Base-by-base conservation (phyloP, 2,113 vertebrate genomes). In the Melanostigma gelatinosum region DNA sequence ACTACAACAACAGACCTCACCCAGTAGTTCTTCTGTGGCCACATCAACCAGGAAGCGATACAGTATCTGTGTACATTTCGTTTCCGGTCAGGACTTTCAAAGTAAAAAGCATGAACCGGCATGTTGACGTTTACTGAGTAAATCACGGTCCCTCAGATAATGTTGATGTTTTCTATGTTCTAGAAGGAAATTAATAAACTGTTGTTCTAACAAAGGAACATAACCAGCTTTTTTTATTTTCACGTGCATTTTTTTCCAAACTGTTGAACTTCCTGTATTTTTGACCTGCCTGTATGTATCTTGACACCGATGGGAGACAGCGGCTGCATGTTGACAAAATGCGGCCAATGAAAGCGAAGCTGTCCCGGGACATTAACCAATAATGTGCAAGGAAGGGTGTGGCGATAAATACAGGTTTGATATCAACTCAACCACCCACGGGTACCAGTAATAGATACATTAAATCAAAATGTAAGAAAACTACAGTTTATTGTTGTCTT, bases 31-130 rank as follows among this genome's bases (percentile, higher is more conserved):
- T 72, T 27, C 73, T 54, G 38, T 60, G 82, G 75, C 80, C 80
- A 88, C 83, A 88, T 88, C 90, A 60, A 89, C 78, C 83, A 84
- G 87, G 91, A 91, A 93, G 80, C 16, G 60, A 11, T 64, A 9
- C 52, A 0, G 13, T 0, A 6, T 15, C 24, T 4, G 27, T 12
- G 27, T 24, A 61, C 16, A 1, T 3, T 38, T 20, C 0, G 71
- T 8, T 60, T 84, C 88, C 84, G 78, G 68, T 77, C 2, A 0
- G 0, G 2, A 60, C 40, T 78, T 86, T 84, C 87, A 89, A 52
- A 87, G 72, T 74, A 90, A 86, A 63, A 64, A 0, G 2, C 1
- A 6, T 0, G 1, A 8, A 3, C 18, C 4, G 0, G 12, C 9
- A 6, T 5, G 13, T 3, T 2, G 7, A 10, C 8, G 1, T 54